Conservation (phyloP, 2,113 vertebrate genomes). For the Mustela lutreola region DNA sequence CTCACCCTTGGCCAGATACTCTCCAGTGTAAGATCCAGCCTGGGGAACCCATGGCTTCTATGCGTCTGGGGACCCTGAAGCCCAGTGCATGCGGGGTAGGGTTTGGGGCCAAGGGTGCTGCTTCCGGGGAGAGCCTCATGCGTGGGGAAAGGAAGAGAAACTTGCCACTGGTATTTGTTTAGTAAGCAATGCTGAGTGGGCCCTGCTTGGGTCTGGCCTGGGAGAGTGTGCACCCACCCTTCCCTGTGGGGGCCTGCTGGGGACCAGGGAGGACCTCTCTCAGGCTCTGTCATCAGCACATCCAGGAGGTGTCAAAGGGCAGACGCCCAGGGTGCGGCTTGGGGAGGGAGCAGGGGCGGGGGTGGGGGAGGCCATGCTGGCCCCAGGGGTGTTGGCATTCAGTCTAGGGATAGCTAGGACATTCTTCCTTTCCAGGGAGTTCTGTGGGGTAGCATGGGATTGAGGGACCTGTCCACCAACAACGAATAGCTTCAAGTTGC, state of each 20-base stretch:
- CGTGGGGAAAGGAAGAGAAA: slow-evolving; percentile 76
- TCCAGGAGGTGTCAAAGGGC: not conserved
- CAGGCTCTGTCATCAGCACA: not conserved
- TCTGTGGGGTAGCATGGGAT: not conserved
- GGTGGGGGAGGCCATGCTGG: not conserved
- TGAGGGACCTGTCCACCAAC: not conserved
- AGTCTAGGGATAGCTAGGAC: not conserved
- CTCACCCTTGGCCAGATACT: not conserved
- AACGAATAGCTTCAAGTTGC: not conserved
- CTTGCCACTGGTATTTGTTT: slow-evolving; percentile 26
- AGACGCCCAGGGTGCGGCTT: not conserved
- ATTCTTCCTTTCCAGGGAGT: not conserved
- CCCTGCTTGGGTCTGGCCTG: not conserved
- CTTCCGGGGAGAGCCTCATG: slow-evolving; percentile 70
- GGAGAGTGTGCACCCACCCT: not conserved
- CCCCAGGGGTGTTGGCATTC: not conserved
- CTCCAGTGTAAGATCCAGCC: not conserved
- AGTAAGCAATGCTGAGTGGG: not conserved
- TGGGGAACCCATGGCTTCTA: not conserved
- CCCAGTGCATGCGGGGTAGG: not conserved
- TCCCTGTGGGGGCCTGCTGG: not conserved
- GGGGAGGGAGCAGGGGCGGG: rapidly evolving
- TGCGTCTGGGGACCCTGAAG: not conserved
- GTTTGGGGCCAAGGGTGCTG: slow-evolving; percentile 38
- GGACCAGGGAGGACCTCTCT: not conserved